phyloP scores from a whole-genome alignment of 2,888 invertebrate species.

The Drepana falcataria region DNA sequence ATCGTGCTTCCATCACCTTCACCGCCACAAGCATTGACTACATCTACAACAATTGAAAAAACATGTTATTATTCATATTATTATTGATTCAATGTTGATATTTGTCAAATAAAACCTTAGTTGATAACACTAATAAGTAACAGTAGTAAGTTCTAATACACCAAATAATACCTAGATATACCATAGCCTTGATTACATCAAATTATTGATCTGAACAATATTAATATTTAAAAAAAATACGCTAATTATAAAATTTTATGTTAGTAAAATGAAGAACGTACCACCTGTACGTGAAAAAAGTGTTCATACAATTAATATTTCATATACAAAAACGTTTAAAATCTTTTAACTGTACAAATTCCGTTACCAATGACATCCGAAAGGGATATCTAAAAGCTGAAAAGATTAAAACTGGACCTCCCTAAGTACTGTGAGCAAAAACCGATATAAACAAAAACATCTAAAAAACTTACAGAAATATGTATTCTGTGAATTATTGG shows the following conservation, averaged over 20 bases:
- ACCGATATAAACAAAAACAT: not conserved
- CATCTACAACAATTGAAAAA: constrained; percentile 86
- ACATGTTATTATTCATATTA: constrained; percentile 44
- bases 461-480: not conserved
- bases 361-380: not conserved
- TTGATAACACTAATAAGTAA: not conserved
- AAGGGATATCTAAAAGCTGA: constrained; percentile 4
- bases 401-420: constrained; percentile 8
- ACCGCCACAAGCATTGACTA: constrained; percentile 93
- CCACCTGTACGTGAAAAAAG: too few relatives aligned
- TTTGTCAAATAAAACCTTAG: not conserved
- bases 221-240: too few relatives aligned
- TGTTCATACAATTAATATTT: too few relatives aligned
- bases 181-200: too few relatives aligned
- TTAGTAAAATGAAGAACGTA: too few relatives aligned
- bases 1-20: constrained; percentile 84
- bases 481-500: not conserved
- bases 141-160: too few relatives aligned
- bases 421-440: not conserved
- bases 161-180: too few relatives aligned
- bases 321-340: too few relatives aligned
- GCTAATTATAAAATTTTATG: too few relatives aligned
- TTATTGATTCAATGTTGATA: not conserved
- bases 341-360: not conserved
- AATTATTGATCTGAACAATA: too few relatives aligned